phyloP scores from a whole-genome alignment of 2,888 invertebrate species.

The Hypena proboscidalis region DNA sequence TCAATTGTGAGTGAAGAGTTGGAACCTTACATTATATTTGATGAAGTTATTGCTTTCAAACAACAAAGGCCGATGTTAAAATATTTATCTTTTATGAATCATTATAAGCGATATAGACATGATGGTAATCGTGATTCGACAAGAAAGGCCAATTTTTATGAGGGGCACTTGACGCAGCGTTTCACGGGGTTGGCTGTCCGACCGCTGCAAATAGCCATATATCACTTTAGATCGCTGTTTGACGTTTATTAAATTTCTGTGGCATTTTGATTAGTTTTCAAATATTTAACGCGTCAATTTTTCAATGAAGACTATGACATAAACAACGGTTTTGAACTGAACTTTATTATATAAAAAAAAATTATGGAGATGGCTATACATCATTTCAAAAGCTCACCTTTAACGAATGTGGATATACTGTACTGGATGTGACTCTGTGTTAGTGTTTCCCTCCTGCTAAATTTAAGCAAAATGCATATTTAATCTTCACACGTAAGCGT shows the following conservation, averaged over 20 bases:
- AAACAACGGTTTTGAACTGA: slow-evolving; percentile 20
- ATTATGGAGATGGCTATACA: too few species aligned
- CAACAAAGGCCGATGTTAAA: slow-evolving; percentile 29
- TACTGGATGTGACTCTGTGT: too few species aligned
- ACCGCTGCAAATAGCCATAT: slow-evolving; percentile 62
- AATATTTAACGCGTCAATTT: slow-evolving; percentile 40
- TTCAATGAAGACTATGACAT: slow-evolving; percentile 28
- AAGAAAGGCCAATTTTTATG: slow-evolving; percentile 60
- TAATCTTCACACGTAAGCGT: too few species aligned
- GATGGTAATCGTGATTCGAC: slow-evolving; percentile 56
- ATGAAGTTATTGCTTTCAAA: slow-evolving; percentile 22
- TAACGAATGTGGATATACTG: too few species aligned
- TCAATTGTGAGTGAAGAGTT: slow-evolving; percentile 27
- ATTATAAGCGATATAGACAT: slow-evolving; percentile 50
- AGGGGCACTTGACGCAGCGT: slow-evolving; percentile 66
- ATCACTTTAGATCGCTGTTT: slow-evolving; percentile 62
- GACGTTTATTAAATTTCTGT: slow-evolving; percentile 73
- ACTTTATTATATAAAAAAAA: too few species aligned
- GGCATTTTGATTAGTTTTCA: slow-evolving; percentile 59
- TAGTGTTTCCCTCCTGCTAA: too few species aligned
- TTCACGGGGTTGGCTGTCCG: slow-evolving; percentile 57
- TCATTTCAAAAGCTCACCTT: too few species aligned
- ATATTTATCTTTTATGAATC: slow-evolving; percentile 44
- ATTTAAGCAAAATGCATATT: too few species aligned
- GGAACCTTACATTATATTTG: slow-evolving; percentile 12